phyloP scores from a whole-genome alignment of 2,888 invertebrate species.

The Rotaria macrura region DNA sequence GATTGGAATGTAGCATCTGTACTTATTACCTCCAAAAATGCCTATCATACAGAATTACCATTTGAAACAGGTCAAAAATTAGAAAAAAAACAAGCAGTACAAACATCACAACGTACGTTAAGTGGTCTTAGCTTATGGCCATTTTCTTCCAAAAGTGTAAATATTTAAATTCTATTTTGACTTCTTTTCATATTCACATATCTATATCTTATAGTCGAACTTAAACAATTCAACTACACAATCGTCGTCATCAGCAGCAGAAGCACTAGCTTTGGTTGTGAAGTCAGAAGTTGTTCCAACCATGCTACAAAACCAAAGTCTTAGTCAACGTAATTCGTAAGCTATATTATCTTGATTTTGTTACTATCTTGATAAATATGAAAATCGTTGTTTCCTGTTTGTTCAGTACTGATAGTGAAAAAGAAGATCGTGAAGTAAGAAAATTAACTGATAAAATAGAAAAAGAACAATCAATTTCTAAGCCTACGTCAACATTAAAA shows the following conservation, averaged over 20 bases:
- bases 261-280: no score
- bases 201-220: neutral
- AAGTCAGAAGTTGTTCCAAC: no score
- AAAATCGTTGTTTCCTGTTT: neutral
- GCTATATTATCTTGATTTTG: no score
- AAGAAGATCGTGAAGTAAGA: neutral
- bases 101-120: neutral
- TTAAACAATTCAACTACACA: neutral
- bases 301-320: no score
- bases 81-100: neutral
- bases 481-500: neutral
- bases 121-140: neutral
- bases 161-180: neutral
- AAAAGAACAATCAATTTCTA: neutral
- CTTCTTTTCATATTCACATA: no score
- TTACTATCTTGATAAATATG: neutral
- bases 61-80: slow-evolving; percentile 39
- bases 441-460: neutral
- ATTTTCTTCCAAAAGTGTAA: neutral
- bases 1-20: slow-evolving; percentile 83
- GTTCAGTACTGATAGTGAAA: neutral
- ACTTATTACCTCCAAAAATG: slow-evolving; percentile 71
- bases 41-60: slow-evolving; percentile 74
- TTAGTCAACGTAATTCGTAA: no score
- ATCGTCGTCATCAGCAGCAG: neutral